Evolutionary conservation across 2,888 invertebrate species (phyloP), one percentile per base, ranked within the genome.

Genomic region (Ormyrus nitidulus): DNA sequence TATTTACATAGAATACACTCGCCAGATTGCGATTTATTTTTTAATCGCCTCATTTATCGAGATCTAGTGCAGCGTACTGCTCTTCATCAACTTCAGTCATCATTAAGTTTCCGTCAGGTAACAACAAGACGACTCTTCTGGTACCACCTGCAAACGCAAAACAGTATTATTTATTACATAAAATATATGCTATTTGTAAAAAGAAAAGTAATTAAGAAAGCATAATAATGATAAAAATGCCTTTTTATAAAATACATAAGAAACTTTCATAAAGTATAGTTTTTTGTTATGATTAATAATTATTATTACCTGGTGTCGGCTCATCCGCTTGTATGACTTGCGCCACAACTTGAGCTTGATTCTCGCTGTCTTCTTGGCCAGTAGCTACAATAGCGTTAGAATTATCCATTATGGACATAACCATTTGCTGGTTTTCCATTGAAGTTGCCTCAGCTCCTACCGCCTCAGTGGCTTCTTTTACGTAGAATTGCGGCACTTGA

Each of bases 31-130:
- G 84, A 85, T 83, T 83, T 84, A 54, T 69, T 72, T 83, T 77
- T 80, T 81, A 77, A 59, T 81, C 66, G 59, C 79, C 86, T 91
- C 93, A 91, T 92, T 94, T 87, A 90, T 93, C 91, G 89, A 94
- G 86, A 91, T 92, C 86, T 89, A 94, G 86, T 46, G 95, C 94
- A 83, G 95, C 95, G 85, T 95, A 96, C 88, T 97, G 96, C 87
- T 96, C 96, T 86, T 95, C 96, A 85, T 96, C 95, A 82, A 97
- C 94, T 90, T 96, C 96, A 6, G 96, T 96, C 94, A 96, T 95
- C 92, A 96, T 96, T 81, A 96, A 92, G 87, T 95, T 96, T 82
- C 96, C 96, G 89, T 96, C 96, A 8, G 96, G 96, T 85, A 96
- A 91, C 86, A 96, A 92, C n/a, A 96, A 92, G 7, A 96, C 96